Evolutionary conservation across 2,113 vertebrate species (phyloP).

Genomic region (Mormoops blainvillei): DNA sequence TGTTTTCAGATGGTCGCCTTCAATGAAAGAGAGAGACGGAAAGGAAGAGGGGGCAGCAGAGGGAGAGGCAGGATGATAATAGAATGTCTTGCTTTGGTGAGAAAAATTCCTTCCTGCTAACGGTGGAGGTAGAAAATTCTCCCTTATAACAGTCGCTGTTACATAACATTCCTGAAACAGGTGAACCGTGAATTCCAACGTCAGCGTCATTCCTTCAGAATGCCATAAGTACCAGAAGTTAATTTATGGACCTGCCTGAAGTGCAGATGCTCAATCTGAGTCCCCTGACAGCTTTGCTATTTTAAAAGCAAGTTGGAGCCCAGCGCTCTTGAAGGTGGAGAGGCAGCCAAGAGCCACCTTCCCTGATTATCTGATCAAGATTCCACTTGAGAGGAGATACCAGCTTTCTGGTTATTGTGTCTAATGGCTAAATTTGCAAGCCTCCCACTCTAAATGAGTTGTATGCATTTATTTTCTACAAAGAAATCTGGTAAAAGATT

Average conservation of each 20-base stretch:
- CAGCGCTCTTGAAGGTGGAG: constrained; percentile 45
- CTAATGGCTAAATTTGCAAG: constrained; percentile 52
- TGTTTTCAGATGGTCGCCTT: not conserved
- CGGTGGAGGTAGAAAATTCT: not conserved
- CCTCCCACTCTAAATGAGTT: constrained; percentile 44
- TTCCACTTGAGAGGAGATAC: constrained; percentile 34
- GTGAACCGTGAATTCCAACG: constrained; percentile 52
- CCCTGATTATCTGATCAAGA: constrained; percentile 69
- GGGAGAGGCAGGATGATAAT: not conserved
- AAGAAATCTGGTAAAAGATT: constrained; percentile 11
- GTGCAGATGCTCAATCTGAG: constrained; percentile 56
- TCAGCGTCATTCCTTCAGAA: constrained; percentile 53
- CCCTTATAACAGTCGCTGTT: not conserved
- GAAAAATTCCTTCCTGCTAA: constrained; percentile 13
- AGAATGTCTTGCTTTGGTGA: not conserved
- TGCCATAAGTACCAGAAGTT: constrained; percentile 46
- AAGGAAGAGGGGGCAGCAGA: too few relatives aligned
- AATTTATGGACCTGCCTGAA: constrained; percentile 72
- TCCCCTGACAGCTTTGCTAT: constrained; percentile 47
- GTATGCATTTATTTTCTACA: constrained; percentile 15
- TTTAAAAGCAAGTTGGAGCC: constrained; percentile 61
- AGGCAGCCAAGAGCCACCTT: constrained; percentile 43
- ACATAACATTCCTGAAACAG: constrained; percentile 59
- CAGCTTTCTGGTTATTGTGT: constrained; percentile 40
- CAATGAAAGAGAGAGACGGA: not conserved